phyloP scores from a whole-genome alignment of 2,113 vertebrate species.

The Chelonoidis abingdonii region DNA sequence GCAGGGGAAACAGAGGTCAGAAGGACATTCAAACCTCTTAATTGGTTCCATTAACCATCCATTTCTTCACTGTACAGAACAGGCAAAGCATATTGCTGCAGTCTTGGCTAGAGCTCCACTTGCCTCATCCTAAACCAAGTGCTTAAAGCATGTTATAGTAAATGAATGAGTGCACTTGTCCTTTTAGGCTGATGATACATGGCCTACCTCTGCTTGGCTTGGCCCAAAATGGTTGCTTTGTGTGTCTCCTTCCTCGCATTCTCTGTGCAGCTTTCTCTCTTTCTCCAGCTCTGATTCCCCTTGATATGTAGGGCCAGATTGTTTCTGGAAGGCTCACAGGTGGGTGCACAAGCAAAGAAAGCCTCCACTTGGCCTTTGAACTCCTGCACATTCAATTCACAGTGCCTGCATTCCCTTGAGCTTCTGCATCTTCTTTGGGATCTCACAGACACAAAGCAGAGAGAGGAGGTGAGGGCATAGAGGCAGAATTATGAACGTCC shows the following conservation, averaged over 20 bases:
- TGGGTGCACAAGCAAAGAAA: too few species aligned
- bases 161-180: slow-evolving; percentile 34
- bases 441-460: neutral
- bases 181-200: neutral
- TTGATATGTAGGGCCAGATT: neutral
- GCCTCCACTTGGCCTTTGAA: accelerated
- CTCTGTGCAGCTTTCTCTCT: neutral
- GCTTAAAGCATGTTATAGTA: slow-evolving; percentile 48
- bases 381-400: neutral
- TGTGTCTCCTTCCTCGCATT: neutral
- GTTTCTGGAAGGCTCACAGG: neutral
- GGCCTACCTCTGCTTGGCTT: neutral
- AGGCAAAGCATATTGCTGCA: neutral
- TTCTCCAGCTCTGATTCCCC: neutral
- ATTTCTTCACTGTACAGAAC: slow-evolving; percentile 16
- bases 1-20: slow-evolving; percentile 15
- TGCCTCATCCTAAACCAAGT: neutral
- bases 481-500: neutral
- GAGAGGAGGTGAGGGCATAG: neutral
- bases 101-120: neutral
- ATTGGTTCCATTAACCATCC: neutral
- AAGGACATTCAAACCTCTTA: slow-evolving; percentile 24
- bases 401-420: neutral
- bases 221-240: neutral
- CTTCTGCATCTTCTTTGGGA: neutral